Conservation (phyloP, 1,140 invertebrate species). For the Dendroctonus ponderosae region DNA sequence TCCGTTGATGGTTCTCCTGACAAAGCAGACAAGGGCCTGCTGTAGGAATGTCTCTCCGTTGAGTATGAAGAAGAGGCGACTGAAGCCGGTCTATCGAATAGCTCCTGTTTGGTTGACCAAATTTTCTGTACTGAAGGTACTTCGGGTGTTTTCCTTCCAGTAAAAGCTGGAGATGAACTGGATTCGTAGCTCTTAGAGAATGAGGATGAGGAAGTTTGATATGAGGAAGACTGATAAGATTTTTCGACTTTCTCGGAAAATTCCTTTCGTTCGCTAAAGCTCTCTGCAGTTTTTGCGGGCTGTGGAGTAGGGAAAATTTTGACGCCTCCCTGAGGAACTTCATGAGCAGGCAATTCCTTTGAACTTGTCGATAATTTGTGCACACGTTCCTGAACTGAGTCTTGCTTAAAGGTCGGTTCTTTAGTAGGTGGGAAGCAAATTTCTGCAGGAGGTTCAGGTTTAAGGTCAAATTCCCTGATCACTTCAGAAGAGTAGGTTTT, state of each 20-base stretch:
- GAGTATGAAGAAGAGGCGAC: slow-evolving; percentile 39
- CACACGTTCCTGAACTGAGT: slow-evolving; percentile 61
- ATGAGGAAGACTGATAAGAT: slow-evolving; percentile 36
- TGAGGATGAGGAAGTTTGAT: slow-evolving; percentile 35
- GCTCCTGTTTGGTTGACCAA: slow-evolving; percentile 52
- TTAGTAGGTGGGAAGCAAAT: slow-evolving; percentile 59
- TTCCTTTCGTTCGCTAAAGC: slow-evolving; percentile 19
- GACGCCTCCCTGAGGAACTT: slow-evolving; percentile 64
- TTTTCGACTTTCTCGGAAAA: slow-evolving; percentile 44
- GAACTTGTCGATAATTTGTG: slow-evolving; percentile 60
- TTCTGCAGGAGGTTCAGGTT: slow-evolving; percentile 71
- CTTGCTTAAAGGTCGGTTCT: slow-evolving; percentile 48
- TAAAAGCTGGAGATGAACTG: slow-evolving; percentile 29
- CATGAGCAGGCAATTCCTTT: slow-evolving; percentile 56
- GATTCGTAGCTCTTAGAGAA: slow-evolving; percentile 30
- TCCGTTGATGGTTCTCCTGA: slow-evolving; percentile 53
- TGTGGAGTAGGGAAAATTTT: slow-evolving; percentile 58
- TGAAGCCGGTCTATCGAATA: slow-evolving; percentile 32
- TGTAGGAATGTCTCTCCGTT: slow-evolving; percentile 32
- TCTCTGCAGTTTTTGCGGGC: slow-evolving; percentile 26
- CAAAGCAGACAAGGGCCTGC: slow-evolving; percentile 32
- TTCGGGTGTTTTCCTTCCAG: slow-evolving; percentile 51
- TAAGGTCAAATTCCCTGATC: slow-evolving; percentile 57
- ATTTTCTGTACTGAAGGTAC: slow-evolving; percentile 61
- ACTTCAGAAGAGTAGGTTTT: slow-evolving; percentile 33